Evolutionary conservation across 2,113 vertebrate species (phyloP).

Genomic region (Phalacrocorax carbo): DNA sequence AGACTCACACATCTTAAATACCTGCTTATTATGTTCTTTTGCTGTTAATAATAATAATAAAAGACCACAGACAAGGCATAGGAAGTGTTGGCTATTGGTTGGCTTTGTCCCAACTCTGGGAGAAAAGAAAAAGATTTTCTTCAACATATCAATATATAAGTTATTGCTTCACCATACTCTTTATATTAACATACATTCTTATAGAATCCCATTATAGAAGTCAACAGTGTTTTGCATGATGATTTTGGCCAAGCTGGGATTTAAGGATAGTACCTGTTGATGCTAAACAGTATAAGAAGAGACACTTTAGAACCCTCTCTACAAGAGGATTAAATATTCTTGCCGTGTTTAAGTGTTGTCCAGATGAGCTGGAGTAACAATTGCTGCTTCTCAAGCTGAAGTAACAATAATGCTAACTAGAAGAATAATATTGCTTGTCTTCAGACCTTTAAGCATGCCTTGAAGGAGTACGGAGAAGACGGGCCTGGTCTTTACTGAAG

Average conservation of each 20-base stretch:
- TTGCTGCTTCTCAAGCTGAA: not conserved
- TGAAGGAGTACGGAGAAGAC: not conserved
- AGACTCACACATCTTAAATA: not conserved
- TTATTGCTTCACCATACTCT: not conserved
- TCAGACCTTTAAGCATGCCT: not conserved
- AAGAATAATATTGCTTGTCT: not conserved
- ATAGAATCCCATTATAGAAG: not conserved
- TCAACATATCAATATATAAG: accelerated
- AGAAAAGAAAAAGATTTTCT: not conserved
- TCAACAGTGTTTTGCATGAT: not conserved
- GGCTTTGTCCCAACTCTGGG: not conserved
- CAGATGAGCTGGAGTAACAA: not conserved
- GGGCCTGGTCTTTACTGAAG: not conserved
- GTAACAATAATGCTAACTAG: not conserved
- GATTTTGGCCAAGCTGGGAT: not conserved
- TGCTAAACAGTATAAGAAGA: not conserved
- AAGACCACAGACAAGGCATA: not conserved
- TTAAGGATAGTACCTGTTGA: not conserved
- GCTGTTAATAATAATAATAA: not conserved
- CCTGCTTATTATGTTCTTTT: not conserved
- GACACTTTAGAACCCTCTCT: not conserved
- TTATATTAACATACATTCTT: not conserved
- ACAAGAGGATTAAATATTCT: not conserved
- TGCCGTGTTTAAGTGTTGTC: not conserved
- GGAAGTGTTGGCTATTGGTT: not conserved